phyloP scores from a whole-genome alignment of 2,888 invertebrate genomes.

The Isotomurus palustris region DNA sequence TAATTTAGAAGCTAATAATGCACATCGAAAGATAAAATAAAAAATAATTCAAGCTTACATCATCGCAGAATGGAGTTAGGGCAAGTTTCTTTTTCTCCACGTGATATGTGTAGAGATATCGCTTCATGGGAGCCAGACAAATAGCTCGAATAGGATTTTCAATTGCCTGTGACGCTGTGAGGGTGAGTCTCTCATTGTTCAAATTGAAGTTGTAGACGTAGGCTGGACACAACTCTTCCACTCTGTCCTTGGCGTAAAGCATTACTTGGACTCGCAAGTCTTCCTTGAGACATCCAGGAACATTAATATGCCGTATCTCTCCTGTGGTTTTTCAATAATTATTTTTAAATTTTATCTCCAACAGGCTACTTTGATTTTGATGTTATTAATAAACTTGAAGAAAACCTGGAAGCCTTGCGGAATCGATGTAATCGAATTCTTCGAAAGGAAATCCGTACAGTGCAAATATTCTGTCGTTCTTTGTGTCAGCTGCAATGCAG shows the following conservation, averaged over 20 bases:
- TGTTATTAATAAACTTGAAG: too few relatives aligned
- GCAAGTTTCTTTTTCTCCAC: conserved; percentile 33
- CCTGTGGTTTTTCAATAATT: conserved; percentile 20
- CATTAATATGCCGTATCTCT: conserved; percentile 31
- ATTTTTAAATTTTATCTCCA: neutral
- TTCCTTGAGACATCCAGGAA: conserved; percentile 36
- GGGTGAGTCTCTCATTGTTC: conserved; percentile 33
- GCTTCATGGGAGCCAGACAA: conserved; percentile 28
- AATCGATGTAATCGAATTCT: conserved; percentile 39
- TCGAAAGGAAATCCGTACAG: conserved; percentile 39
- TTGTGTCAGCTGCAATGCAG: conserved; percentile 31
- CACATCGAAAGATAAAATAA: neutral
- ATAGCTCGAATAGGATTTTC: conserved; percentile 38
- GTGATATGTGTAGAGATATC: conserved; percentile 35
- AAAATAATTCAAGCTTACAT: conserved; percentile 19
- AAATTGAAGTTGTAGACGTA: conserved; percentile 37
- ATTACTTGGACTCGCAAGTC: conserved; percentile 36
- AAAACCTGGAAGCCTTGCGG: conserved; percentile 21
- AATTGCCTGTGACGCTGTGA: conserved; percentile 36
- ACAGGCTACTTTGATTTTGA: neutral
- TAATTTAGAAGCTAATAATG: neutral
- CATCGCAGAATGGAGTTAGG: conserved; percentile 35
- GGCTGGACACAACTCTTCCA: conserved; percentile 14
- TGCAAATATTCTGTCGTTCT: conserved; percentile 29
- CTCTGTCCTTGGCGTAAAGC: conserved; percentile 17